These are phyloP conservation scores for Hymenochirus boettgeri DNA, from an alignment of 2,113 vertebrate species.

Conservation along the genomic window DNA sequence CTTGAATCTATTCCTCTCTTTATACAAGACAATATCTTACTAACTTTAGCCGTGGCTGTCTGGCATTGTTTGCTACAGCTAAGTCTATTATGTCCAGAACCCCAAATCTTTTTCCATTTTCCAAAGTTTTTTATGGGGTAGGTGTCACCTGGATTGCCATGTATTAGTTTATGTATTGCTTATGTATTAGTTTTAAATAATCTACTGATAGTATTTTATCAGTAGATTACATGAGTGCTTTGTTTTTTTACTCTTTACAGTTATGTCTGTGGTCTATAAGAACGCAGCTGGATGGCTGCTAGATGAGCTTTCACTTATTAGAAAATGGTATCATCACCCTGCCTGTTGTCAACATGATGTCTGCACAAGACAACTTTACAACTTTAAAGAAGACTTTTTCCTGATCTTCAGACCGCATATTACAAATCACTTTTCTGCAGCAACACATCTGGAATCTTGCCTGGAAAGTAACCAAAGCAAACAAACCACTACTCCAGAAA, in stretches of 20 bases:
- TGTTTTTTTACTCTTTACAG: not conserved
- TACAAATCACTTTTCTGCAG: not conserved
- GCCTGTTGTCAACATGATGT: not conserved
- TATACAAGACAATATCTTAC: no score
- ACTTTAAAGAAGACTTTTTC: constrained; percentile 14
- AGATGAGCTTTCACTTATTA: constrained; percentile 72
- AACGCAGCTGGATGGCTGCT: constrained; percentile 68
- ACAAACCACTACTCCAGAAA: not conserved
- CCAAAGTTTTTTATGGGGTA: no score
- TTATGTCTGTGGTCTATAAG: constrained; percentile 68
- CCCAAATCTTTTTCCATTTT: no score
- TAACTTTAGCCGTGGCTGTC: no score
- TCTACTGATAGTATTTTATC: no score
- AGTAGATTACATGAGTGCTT: no score
- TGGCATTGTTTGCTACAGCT: no score
- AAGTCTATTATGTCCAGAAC: no score
- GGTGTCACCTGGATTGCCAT: no score
- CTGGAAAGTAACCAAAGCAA: not conserved
- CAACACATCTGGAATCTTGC: not conserved
- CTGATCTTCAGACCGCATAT: constrained; percentile 9
- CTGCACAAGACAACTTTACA: not conserved
- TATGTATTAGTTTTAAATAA: no score
- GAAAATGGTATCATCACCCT: constrained; percentile 45
- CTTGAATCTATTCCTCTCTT: no score
- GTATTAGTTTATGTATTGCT: no score